phyloP scores from a whole-genome alignment of 2,113 vertebrate genomes.

The Dipodomys merriami region DNA sequence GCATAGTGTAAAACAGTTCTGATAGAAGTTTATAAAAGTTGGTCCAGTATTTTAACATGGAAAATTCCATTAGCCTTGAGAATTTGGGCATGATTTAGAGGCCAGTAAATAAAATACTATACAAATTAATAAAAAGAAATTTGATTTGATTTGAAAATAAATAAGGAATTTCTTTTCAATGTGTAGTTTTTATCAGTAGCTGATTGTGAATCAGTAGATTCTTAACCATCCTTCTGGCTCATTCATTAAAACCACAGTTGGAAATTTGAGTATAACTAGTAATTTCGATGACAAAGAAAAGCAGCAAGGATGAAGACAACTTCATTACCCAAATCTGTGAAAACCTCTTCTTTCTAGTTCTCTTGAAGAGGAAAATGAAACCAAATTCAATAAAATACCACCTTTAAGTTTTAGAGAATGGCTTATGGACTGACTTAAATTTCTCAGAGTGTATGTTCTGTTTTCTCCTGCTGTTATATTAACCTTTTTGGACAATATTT shows the following conservation, averaged over 20 bases:
- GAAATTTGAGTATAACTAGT: not conserved
- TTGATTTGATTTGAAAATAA: not conserved
- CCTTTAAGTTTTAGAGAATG: not conserved
- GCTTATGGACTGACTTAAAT: not conserved
- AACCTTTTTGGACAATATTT: not conserved
- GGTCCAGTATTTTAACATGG: no score
- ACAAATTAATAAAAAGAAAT: no score
- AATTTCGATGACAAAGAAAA: not conserved
- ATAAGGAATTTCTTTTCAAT: not conserved
- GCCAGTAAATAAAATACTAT: no score
- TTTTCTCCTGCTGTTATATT: not conserved
- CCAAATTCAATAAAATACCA: not conserved
- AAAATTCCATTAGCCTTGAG: no score
- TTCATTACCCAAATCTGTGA: not conserved
- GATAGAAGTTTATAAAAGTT: no score
- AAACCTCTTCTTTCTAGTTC: not conserved
- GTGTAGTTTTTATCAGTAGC: not conserved
- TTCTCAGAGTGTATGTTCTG: constrained; percentile 6
- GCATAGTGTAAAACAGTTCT: no score
- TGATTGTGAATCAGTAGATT: not conserved
- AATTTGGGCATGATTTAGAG: no score
- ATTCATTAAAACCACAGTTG: not conserved
- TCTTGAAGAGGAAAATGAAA: constrained; percentile 31
- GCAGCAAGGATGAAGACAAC: not conserved
- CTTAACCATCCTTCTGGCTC: not conserved